phyloP scores from a whole-genome alignment of 2,888 invertebrate species.

The Spodoptera littoralis region DNA sequence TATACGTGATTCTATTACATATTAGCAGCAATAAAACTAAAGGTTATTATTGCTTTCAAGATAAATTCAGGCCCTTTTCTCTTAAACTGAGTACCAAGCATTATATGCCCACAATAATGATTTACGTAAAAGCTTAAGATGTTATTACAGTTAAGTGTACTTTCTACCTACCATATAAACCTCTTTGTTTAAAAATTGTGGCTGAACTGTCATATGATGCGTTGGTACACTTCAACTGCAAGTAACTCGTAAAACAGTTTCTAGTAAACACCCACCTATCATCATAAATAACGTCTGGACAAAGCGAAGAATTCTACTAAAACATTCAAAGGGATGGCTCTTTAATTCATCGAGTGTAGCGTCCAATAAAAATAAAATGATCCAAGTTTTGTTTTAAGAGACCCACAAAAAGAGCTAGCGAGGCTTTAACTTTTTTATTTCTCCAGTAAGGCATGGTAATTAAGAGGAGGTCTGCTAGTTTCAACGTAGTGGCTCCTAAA shows the following conservation, averaged over 20 bases:
- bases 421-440: conserved; percentile 74
- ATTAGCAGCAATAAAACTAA: conserved; percentile 42
- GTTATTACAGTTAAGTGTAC: neutral
- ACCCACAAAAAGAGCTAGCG: conserved; percentile 67
- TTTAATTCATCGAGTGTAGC: conserved; percentile 54
- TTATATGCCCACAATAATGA: conserved; percentile 11
- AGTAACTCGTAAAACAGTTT: conserved; percentile 40
- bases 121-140: conserved; percentile 7
- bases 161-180: neutral
- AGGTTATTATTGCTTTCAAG: conserved; percentile 29
- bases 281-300: conserved; percentile 48
- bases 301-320: conserved; percentile 38
- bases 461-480: conserved; percentile 74
- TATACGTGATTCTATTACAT: conserved; percentile 48
- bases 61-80: conserved; percentile 20
- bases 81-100: conserved; percentile 8
- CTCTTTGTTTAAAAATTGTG: conserved; percentile 9
- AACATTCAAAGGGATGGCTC: conserved; percentile 43
- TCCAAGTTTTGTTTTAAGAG: conserved; percentile 56
- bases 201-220: conserved; percentile 4
- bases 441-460: conserved; percentile 77
- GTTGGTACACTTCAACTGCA: conserved; percentile 25
- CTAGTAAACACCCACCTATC: conserved; percentile 39
- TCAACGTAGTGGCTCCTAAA: conserved; percentile 69
- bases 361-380: conserved; percentile 57